Evolutionary conservation across 2,797 vertebrate species (phyloP).

Genomic region (Hozukius guyotensis): DNA sequence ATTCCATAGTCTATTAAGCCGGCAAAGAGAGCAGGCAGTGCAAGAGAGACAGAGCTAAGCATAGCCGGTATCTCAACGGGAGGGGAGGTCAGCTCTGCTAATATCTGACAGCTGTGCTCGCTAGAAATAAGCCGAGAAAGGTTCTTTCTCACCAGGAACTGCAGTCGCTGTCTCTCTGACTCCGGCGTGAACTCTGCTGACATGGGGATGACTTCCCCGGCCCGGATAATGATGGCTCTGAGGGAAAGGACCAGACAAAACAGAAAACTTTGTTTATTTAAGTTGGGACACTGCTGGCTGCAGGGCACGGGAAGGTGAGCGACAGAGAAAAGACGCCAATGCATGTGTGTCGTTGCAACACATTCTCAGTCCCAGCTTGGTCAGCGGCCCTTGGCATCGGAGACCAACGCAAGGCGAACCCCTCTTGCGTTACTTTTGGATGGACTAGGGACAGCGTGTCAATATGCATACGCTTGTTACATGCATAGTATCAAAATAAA

Average conservation of each 20-base stretch:
- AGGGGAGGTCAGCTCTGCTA: slow-evolving; percentile 50
- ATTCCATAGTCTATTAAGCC: slow-evolving; percentile 55
- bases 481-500: too few relatives aligned
- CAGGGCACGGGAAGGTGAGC: neutral
- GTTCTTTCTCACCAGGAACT: slow-evolving; percentile 90
- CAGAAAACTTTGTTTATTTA: slow-evolving; percentile 19
- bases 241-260: slow-evolving; percentile 45
- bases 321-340: neutral
- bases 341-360: neutral
- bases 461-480: too few relatives aligned
- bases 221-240: slow-evolving; percentile 95
- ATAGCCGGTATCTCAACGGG: slow-evolving; percentile 41
- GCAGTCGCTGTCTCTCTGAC: slow-evolving; percentile 94
- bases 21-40: slow-evolving; percentile 36
- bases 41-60: slow-evolving; percentile 42
- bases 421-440: too few relatives aligned
- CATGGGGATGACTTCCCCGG: slow-evolving; percentile 93
- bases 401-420: too few relatives aligned
- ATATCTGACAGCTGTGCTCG: slow-evolving; percentile 61
- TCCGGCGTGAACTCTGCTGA: slow-evolving; percentile 98
- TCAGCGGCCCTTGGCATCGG: too few relatives aligned
- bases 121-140: slow-evolving; percentile 12
- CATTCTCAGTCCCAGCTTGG: too few relatives aligned
- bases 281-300: slow-evolving; percentile 16
- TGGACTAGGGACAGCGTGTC: too few relatives aligned